Evolutionary conservation across 2,113 vertebrate genomes (phyloP), one percentile per base, ranked within the genome.

Genomic region (Chaetops frenatus): DNA sequence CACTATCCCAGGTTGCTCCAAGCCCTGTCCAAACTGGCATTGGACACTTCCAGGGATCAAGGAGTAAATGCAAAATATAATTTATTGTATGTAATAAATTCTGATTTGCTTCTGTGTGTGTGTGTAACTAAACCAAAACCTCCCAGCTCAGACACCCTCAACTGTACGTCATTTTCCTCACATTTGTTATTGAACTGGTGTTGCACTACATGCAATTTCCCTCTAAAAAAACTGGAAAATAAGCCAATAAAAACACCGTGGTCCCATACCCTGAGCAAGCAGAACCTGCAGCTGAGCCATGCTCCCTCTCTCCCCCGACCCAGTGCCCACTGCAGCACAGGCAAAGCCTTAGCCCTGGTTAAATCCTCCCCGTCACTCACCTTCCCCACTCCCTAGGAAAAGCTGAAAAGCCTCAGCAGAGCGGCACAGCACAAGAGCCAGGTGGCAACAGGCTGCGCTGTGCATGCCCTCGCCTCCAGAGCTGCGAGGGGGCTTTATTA

Each of bases 241-340:
- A 18, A 90, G 25, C 40, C 40, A 48, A 45, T 47, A 35, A 54
- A 61, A 61, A 35, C 62, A 42, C 25, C 0, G 1, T 40, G 18
- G 22, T 47, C n/a, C 40, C 40, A 11, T 9, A 48, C 1, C 35
- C 48, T 56, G 62, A 56, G 71, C 22, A 77, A 77, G 47, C 54
- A 76, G 71, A 69, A 36, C 35, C 25, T 54, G 54, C 62, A 42
- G 54, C 47, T 11, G 7, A 76, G 40, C n/a, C n/a, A 18, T 11
- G 29, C 35, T 45, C 21, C 20, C 28, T 28, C 38, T 36, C 7
- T 33, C 14, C 44, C 51, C 17, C 1, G 0, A 19, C 45, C 12
- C 14, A 47, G 35, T 21, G 31, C 45, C 10, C 1, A 0, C 3
- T 1, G 33, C 42, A 28, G 74, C 56, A 3, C 47, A 11, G 18